phyloP scores from a whole-genome alignment of 2,797 vertebrate genomes.

The Gadopsis bispinosus region DNA sequence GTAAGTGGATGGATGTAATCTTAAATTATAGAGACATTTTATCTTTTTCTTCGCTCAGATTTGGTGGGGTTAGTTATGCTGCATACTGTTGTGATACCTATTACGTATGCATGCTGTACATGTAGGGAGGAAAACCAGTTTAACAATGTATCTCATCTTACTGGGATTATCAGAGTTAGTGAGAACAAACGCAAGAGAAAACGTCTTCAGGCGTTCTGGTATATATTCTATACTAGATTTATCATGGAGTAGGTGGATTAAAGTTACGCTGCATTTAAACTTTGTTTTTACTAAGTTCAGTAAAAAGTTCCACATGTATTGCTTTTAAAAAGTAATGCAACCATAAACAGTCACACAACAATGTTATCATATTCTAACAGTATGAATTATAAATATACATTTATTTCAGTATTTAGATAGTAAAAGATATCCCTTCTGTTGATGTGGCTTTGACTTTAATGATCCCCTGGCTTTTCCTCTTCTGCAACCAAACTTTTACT shows the following conservation, averaged over 20 bases:
- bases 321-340: not conserved
- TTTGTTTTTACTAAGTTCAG: not conserved
- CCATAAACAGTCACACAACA: not conserved
- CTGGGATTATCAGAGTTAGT: slow-evolving; percentile 2
- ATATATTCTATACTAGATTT: not conserved
- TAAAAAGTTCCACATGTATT: not conserved
- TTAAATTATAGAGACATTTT: not conserved
- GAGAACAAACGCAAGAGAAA: not conserved
- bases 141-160: not conserved
- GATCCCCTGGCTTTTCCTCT: not conserved
- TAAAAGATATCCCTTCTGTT: not conserved
- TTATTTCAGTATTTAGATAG: not conserved
- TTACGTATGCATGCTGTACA: not conserved
- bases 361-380: not conserved
- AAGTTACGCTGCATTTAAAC: not conserved
- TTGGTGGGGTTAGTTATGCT: not conserved
- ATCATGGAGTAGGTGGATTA: not conserved
- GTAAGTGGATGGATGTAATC: slow-evolving; percentile 76
- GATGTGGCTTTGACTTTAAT: not conserved
- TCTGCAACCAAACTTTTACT: not conserved
- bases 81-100: not conserved
- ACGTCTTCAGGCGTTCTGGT: not conserved
- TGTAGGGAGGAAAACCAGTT: not conserved
- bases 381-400: not conserved
- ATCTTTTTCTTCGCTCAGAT: slow-evolving; percentile 15